Base-by-base conservation (phyloP, 2,888 invertebrate genomes). In the Parnassius mnemosyne region DNA sequence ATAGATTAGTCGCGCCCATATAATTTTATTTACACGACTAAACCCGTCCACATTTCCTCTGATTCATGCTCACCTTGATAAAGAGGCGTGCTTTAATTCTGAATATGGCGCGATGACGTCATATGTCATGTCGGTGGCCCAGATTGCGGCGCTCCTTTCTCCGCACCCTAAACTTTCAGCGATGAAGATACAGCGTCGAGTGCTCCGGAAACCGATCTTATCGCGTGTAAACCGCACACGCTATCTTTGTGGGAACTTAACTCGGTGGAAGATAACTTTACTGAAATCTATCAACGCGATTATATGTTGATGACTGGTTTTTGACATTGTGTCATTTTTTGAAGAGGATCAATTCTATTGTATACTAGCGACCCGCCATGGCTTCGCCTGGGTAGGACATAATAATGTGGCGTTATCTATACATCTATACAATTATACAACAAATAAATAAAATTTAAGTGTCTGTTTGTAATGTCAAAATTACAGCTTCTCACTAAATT, bases 91-190 rank as follows among this genome's bases (percentile, higher is more conserved):
- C 51, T 63, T 58, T 59, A 59, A 58, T 63, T 50, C 46, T 13
- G 58, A 55, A 55, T 58, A 63, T 63, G 47, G 51, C 16, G 20
- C 44, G 50, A 12, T 63, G 63, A 63, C 63, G 63, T 55, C 63
- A 63, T 49, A 41, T 10, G 13, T 47, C 51, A 53, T 41, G 52
- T 55, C 20, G 52, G 43, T 58, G 63, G 11, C 63, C 63, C 58
- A 58, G 50, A 55, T 54, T 54, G 9, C 51, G 63, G n/a, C 63
- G 47, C 61, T 49, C 62, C 62, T 25, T 10, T 50, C 53, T 12
- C 50, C 62, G 16, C 62, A 7, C 62, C 62, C 61, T 11, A 16
- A 34, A 13, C 54, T n/a, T 42, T 13, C 9, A 49, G 10, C 49
- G 10, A 49, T 49, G 49, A 13, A 49, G 49, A 49, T 49, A 20